A percentile compares a stretch with the other conserved stretches of the same genome.
Conservation (phyloP, 2,113 vertebrate genomes). For the Nesoenas mayeri region DNA sequence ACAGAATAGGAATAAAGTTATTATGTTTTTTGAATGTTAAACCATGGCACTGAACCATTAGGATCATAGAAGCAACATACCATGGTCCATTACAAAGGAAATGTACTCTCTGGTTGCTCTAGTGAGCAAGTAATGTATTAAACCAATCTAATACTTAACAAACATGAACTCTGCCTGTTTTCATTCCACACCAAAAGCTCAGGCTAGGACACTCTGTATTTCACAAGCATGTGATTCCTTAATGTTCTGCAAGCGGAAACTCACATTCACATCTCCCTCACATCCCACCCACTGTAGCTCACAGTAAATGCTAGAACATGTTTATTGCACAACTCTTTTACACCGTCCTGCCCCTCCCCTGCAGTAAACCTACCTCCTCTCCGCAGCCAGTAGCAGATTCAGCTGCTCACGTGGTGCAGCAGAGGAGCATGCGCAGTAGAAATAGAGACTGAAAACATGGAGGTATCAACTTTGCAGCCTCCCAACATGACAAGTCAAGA, state of each 20-base stretch:
- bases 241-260: background rate
- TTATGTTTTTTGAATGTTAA: background rate
- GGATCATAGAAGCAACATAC: background rate
- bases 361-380: background rate
- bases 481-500: background rate
- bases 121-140: slow-evolving; percentile 32
- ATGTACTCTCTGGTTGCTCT: background rate
- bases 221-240: background rate
- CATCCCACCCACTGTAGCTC: accelerated
- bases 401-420: background rate
- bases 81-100: background rate
- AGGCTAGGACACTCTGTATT: background rate
- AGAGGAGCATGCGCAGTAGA: background rate
- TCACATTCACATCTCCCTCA: background rate
- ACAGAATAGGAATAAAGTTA: background rate
- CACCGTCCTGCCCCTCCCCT: background rate
- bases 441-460: background rate
- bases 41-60: background rate
- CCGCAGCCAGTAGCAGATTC: background rate
- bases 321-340: background rate
- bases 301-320: background rate
- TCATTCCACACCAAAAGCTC: background rate
- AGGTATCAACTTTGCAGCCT: background rate
- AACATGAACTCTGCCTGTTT: slow-evolving; percentile 21
- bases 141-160: slow-evolving; percentile 26